phyloP scores from a whole-genome alignment of 2,888 invertebrate species.

The Tridacna crocea region DNA sequence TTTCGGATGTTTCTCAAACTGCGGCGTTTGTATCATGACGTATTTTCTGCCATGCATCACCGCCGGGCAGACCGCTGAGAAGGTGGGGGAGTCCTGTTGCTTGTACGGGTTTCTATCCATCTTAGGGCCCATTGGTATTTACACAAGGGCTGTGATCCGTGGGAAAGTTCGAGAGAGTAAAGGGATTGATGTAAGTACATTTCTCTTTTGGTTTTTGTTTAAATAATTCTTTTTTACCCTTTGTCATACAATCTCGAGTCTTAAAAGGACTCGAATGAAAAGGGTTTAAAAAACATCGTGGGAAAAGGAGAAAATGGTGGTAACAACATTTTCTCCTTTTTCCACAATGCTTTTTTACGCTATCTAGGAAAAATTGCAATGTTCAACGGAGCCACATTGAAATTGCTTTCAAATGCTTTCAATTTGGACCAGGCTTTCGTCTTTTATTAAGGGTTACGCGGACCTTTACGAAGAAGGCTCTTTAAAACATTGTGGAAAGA shows the following conservation, averaged over 20 bases:
- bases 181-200: slow-evolving; percentile 69
- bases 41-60: slow-evolving; percentile 72
- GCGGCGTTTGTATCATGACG: slow-evolving; percentile 68
- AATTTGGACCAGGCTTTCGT: no score
- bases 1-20: slow-evolving; percentile 71
- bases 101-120: slow-evolving; percentile 64
- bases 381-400: no score
- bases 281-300: neutral
- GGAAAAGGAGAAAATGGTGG: slow-evolving; percentile 1
- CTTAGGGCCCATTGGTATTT: slow-evolving; percentile 64
- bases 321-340: neutral
- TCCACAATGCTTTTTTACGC: neutral
- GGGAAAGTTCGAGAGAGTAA: slow-evolving; percentile 68
- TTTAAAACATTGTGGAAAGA: no score
- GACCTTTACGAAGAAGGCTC: no score
- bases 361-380: no score
- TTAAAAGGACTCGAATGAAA: neutral
- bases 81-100: slow-evolving; percentile 69
- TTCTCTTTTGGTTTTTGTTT: neutral
- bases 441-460: no score
- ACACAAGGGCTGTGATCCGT: slow-evolving; percentile 65
- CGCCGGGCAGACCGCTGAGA: slow-evolving; percentile 71
- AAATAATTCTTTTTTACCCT: no score
- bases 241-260: no score
- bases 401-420: no score